Base-by-base conservation (phyloP, 1,140 invertebrate genomes). In the Drosophila orosa region DNA sequence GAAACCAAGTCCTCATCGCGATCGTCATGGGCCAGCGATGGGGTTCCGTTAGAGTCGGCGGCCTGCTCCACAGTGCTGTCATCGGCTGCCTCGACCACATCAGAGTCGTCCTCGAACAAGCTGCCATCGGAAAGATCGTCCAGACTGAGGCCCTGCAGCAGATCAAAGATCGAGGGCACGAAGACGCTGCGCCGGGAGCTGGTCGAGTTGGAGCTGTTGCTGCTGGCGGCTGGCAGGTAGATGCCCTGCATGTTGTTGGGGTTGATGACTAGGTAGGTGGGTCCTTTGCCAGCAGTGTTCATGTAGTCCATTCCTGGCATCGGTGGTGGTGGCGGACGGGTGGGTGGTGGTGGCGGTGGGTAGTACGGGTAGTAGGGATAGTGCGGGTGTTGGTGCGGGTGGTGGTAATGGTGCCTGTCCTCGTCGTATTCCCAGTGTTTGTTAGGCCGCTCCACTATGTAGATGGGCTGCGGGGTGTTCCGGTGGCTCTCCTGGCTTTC, bases 161-260 rank as follows among this genome's bases (percentile, higher is more conserved):
- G 22, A 12, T 86, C 75, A 3, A 42, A 25, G 42, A 86, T 39
- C 0, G 66, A 13, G 5, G 45, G 27, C 13, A 44, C 37, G 17
- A 47, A 24, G 13, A 37, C 37, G 5, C 63, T 57, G 10, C 55
- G 55, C 1, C 77, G 15, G 9, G 47, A 8, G 7, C 35, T 33
- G 3, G 57, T 65, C 3, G 47, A 33, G n/a, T 42, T 37, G 17
- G 52, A 31, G 29, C 35, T 71, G 37, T 56, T 25, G 47, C 24
- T 27, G 35, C 37, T 33, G 65, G 35, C 8, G 19, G 37, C 3
- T 8, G 66, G 33, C 47, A 67, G 24, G 37, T 47, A 69, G 2
- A 89, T 47, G n/a, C 66, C 65, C 47, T 89, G 86, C 12, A 58
- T 71, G 48, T 82, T 90, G 40, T 60, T 82, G 5, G 86, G 86